These are phyloP conservation scores for Isotomurus palustris DNA, from an alignment of 2,888 invertebrate genomes.

Conservation along the genomic window DNA sequence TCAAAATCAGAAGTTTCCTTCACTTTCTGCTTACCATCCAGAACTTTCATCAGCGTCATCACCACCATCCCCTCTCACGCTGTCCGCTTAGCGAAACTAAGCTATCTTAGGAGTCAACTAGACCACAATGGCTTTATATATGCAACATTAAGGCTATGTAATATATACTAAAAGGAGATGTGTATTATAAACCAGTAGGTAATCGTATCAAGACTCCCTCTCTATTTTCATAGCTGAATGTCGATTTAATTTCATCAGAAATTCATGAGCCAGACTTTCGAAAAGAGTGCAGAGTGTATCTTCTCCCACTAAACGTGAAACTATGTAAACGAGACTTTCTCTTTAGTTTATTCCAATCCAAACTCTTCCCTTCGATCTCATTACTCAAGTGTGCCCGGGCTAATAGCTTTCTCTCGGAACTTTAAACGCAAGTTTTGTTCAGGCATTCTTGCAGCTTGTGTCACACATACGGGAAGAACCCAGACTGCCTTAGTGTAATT, in stretches of 20 bases:
- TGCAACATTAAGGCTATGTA: too few relatives aligned
- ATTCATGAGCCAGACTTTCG: not conserved
- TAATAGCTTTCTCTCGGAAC: not conserved
- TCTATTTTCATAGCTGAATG: not conserved
- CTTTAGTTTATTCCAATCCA: too few relatives aligned
- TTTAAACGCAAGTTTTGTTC: too few relatives aligned
- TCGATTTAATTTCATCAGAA: not conserved
- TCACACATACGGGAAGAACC: too few relatives aligned
- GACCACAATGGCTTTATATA: not conserved
- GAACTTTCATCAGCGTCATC: not conserved
- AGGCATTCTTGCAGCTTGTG: too few relatives aligned
- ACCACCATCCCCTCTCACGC: not conserved
- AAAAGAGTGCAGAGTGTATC: not conserved
- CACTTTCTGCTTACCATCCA: not conserved
- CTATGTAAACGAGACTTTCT: not conserved
- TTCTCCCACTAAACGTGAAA: not conserved
- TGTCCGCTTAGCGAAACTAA: not conserved
- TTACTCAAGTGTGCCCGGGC: not conserved
- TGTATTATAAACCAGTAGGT: too few relatives aligned
- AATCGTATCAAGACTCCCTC: too few relatives aligned
- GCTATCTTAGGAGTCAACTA: too few relatives aligned
- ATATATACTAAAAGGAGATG: too few relatives aligned
- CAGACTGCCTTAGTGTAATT: too few relatives aligned
- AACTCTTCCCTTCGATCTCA: not conserved
- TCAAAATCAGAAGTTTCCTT: not conserved